phyloP scores from a whole-genome alignment of 2,888 invertebrate genomes.

The Drosophila lutescens region DNA sequence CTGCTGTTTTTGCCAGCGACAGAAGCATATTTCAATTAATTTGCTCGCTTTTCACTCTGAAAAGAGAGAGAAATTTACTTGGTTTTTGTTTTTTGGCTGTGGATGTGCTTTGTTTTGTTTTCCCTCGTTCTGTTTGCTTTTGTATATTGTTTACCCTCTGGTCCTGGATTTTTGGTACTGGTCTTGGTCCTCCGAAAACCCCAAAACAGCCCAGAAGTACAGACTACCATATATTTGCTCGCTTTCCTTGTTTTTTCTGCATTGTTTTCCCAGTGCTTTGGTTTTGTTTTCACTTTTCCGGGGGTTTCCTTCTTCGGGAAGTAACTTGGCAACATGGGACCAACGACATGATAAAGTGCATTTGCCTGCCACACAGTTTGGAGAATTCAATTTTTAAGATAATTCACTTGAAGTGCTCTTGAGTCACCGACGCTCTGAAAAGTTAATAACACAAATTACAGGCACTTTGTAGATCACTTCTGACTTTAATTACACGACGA shows the following conservation, averaged over 20 bases:
- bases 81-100: constrained; percentile 1
- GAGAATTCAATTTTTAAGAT: constrained; percentile 6
- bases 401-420: background rate
- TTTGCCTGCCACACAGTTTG: background rate
- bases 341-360: constrained; percentile 4
- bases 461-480: background rate
- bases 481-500: constrained; percentile 1
- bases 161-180: constrained; percentile 2
- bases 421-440: background rate
- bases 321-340: background rate
- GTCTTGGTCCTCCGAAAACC: background rate
- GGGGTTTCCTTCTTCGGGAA: background rate
- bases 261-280: constrained; percentile 7
- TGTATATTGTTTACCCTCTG: constrained; percentile 27
- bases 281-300: constrained; percentile 16
- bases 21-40: constrained; percentile 40
- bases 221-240: too few species aligned
- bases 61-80: constrained; percentile 3
- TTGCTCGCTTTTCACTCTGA: constrained; percentile 13
- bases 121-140: constrained; percentile 20
- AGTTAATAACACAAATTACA: constrained; percentile 4
- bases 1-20: constrained; percentile 4
- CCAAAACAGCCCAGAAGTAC: background rate
- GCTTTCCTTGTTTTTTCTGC: background rate
- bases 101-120: constrained; percentile 13